A percentile compares a stretch with the other conserved stretches of the same genome.
These are phyloP conservation scores for Suricata suricatta DNA, from an alignment of 2,113 vertebrate species.

Conservation along the genomic window DNA sequence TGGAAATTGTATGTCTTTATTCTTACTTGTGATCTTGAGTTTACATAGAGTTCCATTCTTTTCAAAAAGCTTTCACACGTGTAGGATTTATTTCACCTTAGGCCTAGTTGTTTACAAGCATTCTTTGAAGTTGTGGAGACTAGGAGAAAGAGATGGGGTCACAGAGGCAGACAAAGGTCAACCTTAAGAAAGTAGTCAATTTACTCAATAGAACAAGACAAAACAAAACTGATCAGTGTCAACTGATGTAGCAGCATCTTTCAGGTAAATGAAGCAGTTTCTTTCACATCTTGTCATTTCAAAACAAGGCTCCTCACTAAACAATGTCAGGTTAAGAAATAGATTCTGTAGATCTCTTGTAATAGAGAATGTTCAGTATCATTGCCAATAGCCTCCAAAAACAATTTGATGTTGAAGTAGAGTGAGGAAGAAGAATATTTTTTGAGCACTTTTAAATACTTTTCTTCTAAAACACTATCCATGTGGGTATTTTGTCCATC, in stretches of 20 bases:
- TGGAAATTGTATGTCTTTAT: background rate
- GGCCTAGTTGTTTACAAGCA: background rate
- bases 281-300: background rate
- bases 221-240: background rate
- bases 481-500: background rate
- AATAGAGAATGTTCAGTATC: background rate
- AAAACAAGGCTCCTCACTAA: background rate
- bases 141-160: background rate
- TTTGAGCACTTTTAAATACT: background rate
- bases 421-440: background rate
- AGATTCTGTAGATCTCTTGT: background rate
- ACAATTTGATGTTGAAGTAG: background rate
- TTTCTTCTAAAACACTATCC: background rate
- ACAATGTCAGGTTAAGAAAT: background rate
- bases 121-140: background rate
- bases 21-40: background rate
- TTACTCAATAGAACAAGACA: background rate
- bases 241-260: background rate
- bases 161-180: background rate
- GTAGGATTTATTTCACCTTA: background rate
- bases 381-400: background rate
- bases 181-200: background rate
- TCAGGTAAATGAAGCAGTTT: background rate
- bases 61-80: background rate
- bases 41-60: background rate